These are phyloP conservation scores for Cosmorhoe ocellata DNA, from an alignment of 2,888 invertebrate species.

Conservation along the genomic window DNA sequence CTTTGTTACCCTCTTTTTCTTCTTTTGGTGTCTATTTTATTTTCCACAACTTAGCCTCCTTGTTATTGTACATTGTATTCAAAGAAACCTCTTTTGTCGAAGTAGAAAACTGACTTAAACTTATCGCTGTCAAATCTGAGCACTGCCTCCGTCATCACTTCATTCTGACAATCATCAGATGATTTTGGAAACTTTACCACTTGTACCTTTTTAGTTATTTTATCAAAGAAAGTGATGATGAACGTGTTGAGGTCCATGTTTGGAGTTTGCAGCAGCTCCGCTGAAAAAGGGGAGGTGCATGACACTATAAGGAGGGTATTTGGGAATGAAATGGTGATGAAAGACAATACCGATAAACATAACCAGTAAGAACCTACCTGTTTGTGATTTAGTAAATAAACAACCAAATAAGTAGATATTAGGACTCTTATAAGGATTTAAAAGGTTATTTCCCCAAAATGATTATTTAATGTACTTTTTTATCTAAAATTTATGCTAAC, in stretches of 20 bases:
- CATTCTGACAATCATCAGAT: conserved; percentile 10
- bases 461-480: no score
- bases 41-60: no score
- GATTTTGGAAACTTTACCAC: conserved; percentile 21
- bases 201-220: conserved; percentile 2
- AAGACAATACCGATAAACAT: conserved; percentile 66
- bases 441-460: no score
- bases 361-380: conserved; percentile 50
- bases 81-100: not conserved
- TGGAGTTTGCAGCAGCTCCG: conserved; percentile 69
- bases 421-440: no score
- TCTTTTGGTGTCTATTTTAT: no score
- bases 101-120: not conserved
- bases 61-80: not conserved
- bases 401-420: no score
- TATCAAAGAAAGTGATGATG: conserved; percentile 50
- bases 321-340: conserved; percentile 71
- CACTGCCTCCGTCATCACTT: not conserved
- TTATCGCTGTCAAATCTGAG: not conserved
- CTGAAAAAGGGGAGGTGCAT: conserved; percentile 70
- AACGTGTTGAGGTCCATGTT: conserved; percentile 74
- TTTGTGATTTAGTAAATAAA: no score
- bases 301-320: conserved; percentile 66
- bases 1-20: no score
- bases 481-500: no score